Percentiles rank a stretch among this genome's conserved stretches.
Evolutionary conservation across 2,888 invertebrate species (phyloP).

Genomic region (Arrhopalites spinosus): DNA sequence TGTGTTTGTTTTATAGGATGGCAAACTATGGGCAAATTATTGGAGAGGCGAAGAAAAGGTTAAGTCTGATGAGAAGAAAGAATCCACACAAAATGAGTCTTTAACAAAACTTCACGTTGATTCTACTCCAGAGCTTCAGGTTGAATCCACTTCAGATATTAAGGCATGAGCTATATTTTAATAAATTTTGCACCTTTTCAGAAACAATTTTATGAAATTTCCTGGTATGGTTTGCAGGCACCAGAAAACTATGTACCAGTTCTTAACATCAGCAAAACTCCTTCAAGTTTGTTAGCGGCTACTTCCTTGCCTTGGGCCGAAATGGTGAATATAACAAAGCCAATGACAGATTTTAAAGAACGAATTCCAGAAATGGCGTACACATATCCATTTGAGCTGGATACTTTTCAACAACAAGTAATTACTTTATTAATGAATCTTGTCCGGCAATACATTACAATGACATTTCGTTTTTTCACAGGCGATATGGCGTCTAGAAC

Average conservation of each 20-base stretch:
- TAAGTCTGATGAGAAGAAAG: slow-evolving; percentile 54
- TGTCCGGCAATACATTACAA: too few relatives aligned
- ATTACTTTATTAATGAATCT: too few relatives aligned
- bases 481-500: slow-evolving; percentile 91
- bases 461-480: slow-evolving; percentile 7
- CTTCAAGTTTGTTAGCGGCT: slow-evolving; percentile 59
- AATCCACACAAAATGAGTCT: slow-evolving; percentile 46
- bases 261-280: slow-evolving; percentile 69
- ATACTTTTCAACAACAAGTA: slow-evolving; percentile 93
- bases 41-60: slow-evolving; percentile 54
- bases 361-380: slow-evolving; percentile 83
- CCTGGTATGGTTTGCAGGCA: too few relatives aligned
- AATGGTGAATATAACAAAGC: slow-evolving; percentile 78
- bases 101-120: too few relatives aligned
- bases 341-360: slow-evolving; percentile 79
- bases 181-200: too few relatives aligned
- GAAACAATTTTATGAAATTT: too few relatives aligned
- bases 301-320: slow-evolving; percentile 82
- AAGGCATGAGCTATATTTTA: too few relatives aligned
- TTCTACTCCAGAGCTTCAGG: too few relatives aligned
- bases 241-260: slow-evolving; percentile 66
- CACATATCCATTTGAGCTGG: slow-evolving; percentile 87
- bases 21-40: slow-evolving; percentile 39
- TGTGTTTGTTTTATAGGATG: slow-evolving; percentile 11
- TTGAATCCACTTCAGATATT: too few relatives aligned